Conservation (phyloP, 2,113 vertebrate species). For the Hemiprocne comata region DNA sequence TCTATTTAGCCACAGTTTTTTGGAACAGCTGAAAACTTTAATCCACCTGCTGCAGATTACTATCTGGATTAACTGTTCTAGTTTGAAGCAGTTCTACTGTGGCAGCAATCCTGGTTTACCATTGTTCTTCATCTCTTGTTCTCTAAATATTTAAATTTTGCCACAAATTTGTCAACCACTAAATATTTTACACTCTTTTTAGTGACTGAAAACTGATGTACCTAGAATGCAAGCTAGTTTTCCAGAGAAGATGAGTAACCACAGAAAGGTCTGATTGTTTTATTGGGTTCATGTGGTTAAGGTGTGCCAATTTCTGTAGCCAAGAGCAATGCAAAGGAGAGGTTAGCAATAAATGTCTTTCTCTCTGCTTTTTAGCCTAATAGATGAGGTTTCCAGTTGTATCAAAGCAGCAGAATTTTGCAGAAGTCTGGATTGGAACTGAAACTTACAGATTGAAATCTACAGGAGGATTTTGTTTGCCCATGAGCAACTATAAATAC, state of each 20-base stretch:
- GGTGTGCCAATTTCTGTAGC: conserved; percentile 24
- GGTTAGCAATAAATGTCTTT: background rate
- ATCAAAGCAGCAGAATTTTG: background rate
- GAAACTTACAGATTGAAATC: background rate
- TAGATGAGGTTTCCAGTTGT: background rate
- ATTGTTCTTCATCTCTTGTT: background rate
- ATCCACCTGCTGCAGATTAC: background rate
- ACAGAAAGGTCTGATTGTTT: conserved; percentile 17
- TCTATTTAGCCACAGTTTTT: background rate
- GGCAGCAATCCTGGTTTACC: background rate
- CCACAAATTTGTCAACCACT: background rate
- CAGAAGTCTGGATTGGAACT: background rate
- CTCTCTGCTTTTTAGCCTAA: background rate
- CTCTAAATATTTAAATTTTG: background rate
- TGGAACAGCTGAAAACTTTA: background rate
- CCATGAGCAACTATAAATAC: background rate
- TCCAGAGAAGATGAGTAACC: conserved; percentile 9
- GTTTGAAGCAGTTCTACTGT: background rate
- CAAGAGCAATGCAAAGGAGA: background rate
- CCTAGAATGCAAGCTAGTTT: background rate
- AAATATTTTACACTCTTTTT: background rate
- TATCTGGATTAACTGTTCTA: background rate
- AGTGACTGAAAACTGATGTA: background rate
- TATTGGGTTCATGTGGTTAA: conserved; percentile 22
- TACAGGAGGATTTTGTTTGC: background rate